Evolutionary conservation across 2,888 invertebrate genomes (phyloP).

Genomic region (Leptopilina myrica): DNA sequence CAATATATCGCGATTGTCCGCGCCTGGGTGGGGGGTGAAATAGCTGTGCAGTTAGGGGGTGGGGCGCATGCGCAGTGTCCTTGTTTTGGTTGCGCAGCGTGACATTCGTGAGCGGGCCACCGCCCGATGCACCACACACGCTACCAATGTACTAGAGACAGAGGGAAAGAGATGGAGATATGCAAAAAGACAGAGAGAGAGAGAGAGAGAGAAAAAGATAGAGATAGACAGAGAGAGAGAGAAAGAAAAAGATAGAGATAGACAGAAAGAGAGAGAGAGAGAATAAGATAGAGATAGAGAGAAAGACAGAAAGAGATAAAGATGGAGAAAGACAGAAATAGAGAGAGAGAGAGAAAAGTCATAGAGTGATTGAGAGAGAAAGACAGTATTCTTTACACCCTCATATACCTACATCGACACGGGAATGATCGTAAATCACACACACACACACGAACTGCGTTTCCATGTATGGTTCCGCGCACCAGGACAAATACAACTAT

Average conservation of each 20-base stretch:
- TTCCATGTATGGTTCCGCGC: background rate
- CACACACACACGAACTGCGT: background rate
- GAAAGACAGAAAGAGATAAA: too few relatives aligned
- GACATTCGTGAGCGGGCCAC: slow-evolving; percentile 75
- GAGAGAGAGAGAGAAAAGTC: too few relatives aligned
- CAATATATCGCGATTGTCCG: background rate
- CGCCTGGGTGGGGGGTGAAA: slow-evolving; percentile 30
- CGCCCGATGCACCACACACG: slow-evolving; percentile 70
- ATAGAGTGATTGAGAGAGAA: too few relatives aligned
- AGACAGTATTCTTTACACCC: slow-evolving; percentile 48
- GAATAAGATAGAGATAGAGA: too few relatives aligned
- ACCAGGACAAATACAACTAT: background rate
- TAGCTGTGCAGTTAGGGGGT: slow-evolving; percentile 50
- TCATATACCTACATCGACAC: slow-evolving; percentile 8
- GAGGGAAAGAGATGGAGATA: too few relatives aligned
- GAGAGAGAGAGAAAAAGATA: too few relatives aligned
- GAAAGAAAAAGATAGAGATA: too few relatives aligned
- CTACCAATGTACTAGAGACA: slow-evolving; percentile 69
- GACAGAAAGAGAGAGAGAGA: too few relatives aligned
- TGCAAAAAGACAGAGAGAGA: too few relatives aligned
- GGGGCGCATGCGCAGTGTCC: slow-evolving; percentile 71
- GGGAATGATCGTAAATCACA: slow-evolving; percentile 1
- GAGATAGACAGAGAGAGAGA: too few relatives aligned
- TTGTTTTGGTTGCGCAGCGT: slow-evolving; percentile 69
- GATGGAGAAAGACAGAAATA: too few relatives aligned